phyloP scores from a whole-genome alignment of 2,888 invertebrate genomes.

The Sinopyrophorus schimmeli region DNA sequence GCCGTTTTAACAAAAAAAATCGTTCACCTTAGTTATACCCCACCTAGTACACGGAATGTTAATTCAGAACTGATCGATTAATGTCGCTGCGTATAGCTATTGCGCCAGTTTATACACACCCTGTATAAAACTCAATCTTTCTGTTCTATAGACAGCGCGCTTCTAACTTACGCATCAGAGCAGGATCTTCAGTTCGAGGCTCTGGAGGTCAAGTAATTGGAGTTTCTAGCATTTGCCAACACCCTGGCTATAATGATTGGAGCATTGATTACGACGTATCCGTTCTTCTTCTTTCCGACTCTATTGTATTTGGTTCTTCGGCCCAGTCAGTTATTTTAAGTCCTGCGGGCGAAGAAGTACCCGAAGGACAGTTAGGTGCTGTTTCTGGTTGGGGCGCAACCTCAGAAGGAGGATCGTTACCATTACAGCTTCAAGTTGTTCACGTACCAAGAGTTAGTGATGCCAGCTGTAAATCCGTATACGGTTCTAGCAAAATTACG shows the following conservation, averaged over 20 bases:
- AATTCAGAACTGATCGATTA: too few species aligned
- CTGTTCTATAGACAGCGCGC: not conserved
- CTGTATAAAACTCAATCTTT: too few species aligned
- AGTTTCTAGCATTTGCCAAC: not conserved
- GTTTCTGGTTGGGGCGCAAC: slow-evolving; percentile 5
- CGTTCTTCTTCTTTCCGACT: not conserved
- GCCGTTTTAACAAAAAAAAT: too few species aligned
- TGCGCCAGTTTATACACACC: too few species aligned
- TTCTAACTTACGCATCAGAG: not conserved
- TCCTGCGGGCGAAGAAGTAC: not conserved
- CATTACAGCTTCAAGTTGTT: slow-evolving; percentile 1
- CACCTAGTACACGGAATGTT: too few species aligned
- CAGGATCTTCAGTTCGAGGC: too few species aligned
- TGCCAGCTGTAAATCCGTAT: not conserved
- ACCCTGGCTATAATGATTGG: not conserved
- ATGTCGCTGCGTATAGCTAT: too few species aligned
- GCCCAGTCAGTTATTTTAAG: not conserved
- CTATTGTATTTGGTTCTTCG: not conserved
- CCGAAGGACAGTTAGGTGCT: not conserved
- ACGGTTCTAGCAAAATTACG: too few species aligned
- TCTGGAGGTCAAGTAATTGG: not conserved
- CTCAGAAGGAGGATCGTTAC: not conserved
- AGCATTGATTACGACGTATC: slow-evolving; percentile 3
- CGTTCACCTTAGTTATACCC: too few species aligned
- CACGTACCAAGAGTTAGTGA: not conserved